Base-by-base conservation (phyloP, 2,113 vertebrate species). In the Ascaphus truei region DNA sequence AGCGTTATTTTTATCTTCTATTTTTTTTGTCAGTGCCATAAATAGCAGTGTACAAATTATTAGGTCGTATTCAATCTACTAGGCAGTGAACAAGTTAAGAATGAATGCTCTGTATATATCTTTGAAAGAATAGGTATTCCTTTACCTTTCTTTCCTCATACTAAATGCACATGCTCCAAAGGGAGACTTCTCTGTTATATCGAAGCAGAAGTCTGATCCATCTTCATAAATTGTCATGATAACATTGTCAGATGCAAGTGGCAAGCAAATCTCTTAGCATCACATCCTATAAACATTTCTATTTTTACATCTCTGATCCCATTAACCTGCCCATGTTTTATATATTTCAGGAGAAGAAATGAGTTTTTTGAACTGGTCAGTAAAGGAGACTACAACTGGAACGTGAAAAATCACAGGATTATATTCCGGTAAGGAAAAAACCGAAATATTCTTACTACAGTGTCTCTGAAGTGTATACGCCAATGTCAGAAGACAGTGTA, bases 351-450 rank as follows among this genome's bases (percentile, higher is more conserved):
- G 82, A 97, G 92, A 76, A 93, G 97, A 79, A 95, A 84, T 2
- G 91, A 86, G 11, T 99, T 99, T 88, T 99, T 98, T 85, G 94
- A 98, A 79, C 90, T 98, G 80, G 96, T 98, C 84, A 91, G 84
- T 77, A 96, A 94, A 79, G 94, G 92, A 66, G 92, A 92, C 68
- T 98, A 95, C 79, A 95, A 98, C 60, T 98, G 97, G 96, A 98
- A 93, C 15, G 85, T 92, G 74, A 93, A 94, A 83, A 87, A 77
- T 2, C 95, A 99, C 71, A 90, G 96, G 81, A 94, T 97, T 84
- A 89, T 95, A 91, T 96, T 97, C 92, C 93, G 95, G 97, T 95
- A 82, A 83, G 79, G 83, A 80, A 85, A 75, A 73, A 48, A 11
- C 39, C 18, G 3, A 16, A 16, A n/a, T n/a, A n/a, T n/a, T 43